Percentiles rank a stretch among this genome's conserved stretches.
Conservation (phyloP, 2,113 vertebrate genomes). For the Smithornis capensis region DNA sequence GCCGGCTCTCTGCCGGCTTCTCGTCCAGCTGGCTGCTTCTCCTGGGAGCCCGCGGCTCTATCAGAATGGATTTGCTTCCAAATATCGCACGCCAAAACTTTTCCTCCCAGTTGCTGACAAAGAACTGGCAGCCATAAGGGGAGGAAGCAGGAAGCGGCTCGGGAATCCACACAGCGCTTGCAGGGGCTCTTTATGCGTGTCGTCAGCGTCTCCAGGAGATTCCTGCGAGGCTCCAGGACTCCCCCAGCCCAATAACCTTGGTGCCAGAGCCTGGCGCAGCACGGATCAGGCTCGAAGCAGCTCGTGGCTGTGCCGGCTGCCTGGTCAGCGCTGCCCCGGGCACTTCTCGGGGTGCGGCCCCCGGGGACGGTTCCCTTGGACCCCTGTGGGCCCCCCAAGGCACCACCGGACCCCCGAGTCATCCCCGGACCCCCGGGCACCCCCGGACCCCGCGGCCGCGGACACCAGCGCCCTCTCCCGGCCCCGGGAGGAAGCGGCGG, state of each 20-base stretch:
- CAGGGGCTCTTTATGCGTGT: neutral
- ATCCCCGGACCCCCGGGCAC: neutral
- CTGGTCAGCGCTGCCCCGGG: neutral
- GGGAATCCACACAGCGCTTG: neutral
- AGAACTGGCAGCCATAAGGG: neutral
- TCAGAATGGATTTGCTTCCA: neutral
- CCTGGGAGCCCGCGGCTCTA: neutral
- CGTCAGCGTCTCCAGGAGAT: neutral
- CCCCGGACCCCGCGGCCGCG: neutral
- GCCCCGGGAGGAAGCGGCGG: neutral
- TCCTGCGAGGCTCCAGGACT: neutral
- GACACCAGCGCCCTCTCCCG: neutral
- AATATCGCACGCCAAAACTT: accelerated
- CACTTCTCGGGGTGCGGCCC: neutral
- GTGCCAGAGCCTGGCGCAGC: neutral
- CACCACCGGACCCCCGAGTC: neutral
- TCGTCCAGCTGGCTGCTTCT: neutral
- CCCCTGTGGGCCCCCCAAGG: no score
- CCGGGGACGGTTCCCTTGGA: neutral
- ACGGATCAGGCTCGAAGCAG: accelerated
- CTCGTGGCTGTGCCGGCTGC: neutral
- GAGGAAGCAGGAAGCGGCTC: neutral
- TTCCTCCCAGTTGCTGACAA: neutral
- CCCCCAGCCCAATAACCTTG: neutral
- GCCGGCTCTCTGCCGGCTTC: neutral